phyloP scores from a whole-genome alignment of 2,113 vertebrate genomes.

The Myanophis thanlyinensis region DNA sequence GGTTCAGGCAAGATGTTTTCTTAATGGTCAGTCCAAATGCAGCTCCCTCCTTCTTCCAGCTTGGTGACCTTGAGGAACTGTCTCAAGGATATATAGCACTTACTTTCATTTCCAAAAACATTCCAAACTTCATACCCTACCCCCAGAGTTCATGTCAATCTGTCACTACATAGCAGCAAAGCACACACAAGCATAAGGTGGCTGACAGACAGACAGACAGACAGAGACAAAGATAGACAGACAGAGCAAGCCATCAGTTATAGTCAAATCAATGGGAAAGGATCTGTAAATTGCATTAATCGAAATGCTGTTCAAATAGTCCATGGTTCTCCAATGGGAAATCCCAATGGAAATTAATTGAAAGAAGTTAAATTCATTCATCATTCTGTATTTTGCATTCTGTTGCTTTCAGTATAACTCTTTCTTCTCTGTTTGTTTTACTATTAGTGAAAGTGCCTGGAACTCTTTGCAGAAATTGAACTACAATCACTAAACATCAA shows the following conservation, averaged over 20 bases:
- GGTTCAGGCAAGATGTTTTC: too few relatives aligned
- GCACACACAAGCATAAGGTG: too few relatives aligned
- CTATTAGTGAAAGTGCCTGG: not conserved
- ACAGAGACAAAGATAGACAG: too few relatives aligned
- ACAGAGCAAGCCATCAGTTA: not conserved
- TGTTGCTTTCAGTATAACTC: not conserved
- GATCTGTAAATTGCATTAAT: not conserved
- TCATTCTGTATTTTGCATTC: not conserved
- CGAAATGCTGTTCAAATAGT: not conserved
- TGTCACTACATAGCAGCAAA: too few relatives aligned
- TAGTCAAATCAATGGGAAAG: not conserved
- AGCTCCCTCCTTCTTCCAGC: too few relatives aligned
- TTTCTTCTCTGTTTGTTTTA: not conserved
- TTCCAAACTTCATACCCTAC: too few relatives aligned
- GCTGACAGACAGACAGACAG: not conserved
- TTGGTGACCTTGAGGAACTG: too few relatives aligned
- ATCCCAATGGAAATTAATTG: not conserved
- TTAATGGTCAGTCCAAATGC: too few relatives aligned
- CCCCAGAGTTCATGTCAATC: too few relatives aligned
- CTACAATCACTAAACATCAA: not conserved
- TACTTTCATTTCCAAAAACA: too few relatives aligned
- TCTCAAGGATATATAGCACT: too few relatives aligned
- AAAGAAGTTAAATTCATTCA: not conserved
- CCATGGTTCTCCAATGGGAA: not conserved
- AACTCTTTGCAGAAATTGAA: not conserved